Conservation (phyloP, 2,888 invertebrate genomes). For the Antheraea yamamai region DNA sequence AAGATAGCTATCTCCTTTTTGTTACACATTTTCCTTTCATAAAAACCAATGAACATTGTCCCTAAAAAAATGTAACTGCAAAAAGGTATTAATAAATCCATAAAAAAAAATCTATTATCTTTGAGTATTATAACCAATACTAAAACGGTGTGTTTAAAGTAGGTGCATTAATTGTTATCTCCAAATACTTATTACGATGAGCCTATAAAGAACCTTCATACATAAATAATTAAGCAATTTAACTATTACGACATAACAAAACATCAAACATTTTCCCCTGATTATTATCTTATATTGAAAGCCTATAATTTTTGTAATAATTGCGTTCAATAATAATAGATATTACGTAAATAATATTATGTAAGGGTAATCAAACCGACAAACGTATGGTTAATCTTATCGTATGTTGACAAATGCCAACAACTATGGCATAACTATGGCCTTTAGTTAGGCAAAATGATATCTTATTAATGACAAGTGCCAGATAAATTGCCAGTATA, state of each 20-base stretch:
- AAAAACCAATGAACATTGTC: too few relatives aligned
- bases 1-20: too few relatives aligned
- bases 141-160: too few relatives aligned
- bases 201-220: background rate
- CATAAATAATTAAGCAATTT: background rate
- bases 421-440: slow-evolving; percentile 35
- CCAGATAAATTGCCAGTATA: slow-evolving; percentile 50
- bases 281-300: slow-evolving; percentile 7
- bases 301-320: slow-evolving; percentile 19
- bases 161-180: background rate
- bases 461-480: slow-evolving; percentile 39
- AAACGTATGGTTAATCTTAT: slow-evolving; percentile 37
- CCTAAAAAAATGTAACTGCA: too few relatives aligned
- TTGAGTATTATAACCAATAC: background rate
- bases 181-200: background rate
- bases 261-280: background rate
- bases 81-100: too few relatives aligned
- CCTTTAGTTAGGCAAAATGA: slow-evolving; percentile 42
- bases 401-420: slow-evolving; percentile 36
- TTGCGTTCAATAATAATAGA: slow-evolving; percentile 16
- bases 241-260: background rate
- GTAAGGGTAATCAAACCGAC: slow-evolving; percentile 29
- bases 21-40: too few relatives aligned
- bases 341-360: slow-evolving; percentile 16
- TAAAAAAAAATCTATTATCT: background rate